These are phyloP conservation scores for Nomada ruficornis DNA, from an alignment of 2,888 invertebrate genomes.

Conservation along the genomic window DNA sequence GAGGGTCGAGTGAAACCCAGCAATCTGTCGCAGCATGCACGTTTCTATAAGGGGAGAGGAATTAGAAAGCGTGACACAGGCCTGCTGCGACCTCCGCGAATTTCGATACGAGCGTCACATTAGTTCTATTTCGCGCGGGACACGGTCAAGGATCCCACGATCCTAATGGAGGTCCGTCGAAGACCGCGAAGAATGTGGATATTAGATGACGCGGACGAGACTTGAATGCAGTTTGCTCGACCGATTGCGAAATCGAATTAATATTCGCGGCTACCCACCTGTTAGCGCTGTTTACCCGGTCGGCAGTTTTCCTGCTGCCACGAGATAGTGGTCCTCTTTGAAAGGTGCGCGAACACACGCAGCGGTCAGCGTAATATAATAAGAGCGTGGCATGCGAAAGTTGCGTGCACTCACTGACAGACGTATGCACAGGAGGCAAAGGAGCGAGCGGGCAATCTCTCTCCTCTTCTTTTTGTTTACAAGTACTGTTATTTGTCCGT, in stretches of 20 bases:
- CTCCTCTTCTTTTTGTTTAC: conserved; percentile 26
- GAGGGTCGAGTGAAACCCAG: conserved; percentile 36
- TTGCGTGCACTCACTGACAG: conserved; percentile 82
- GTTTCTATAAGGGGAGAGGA: conserved; percentile 35
- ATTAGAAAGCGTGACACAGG: conserved; percentile 37
- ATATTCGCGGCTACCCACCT: conserved; percentile 44
- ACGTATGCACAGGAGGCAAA: conserved; percentile 81
- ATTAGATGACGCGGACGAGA: not conserved
- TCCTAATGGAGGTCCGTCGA: not conserved
- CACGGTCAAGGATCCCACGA: not conserved
- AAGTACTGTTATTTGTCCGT: not conserved
- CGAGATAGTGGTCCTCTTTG: conserved; percentile 50
- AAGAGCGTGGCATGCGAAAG: conserved; percentile 78
- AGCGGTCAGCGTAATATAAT: conserved; percentile 73
- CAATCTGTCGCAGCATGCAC: conserved; percentile 20
- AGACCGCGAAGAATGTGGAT: not conserved
- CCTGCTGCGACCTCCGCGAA: not conserved
- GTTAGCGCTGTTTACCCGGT: conserved; percentile 56
- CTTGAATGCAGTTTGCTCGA: not conserved
- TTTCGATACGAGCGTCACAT: conserved; percentile 3
- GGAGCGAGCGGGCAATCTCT: conserved; percentile 68
- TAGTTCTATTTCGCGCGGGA: not conserved
- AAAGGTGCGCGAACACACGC: conserved; percentile 60
- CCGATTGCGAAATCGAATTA: conserved; percentile 46
- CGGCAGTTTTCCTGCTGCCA: conserved; percentile 45